A percentile compares a stretch with the other conserved stretches of the same genome.
These are phyloP conservation scores for Drosophila parthenogenetica DNA, from an alignment of 2,888 invertebrate genomes.

Conservation along the genomic window DNA sequence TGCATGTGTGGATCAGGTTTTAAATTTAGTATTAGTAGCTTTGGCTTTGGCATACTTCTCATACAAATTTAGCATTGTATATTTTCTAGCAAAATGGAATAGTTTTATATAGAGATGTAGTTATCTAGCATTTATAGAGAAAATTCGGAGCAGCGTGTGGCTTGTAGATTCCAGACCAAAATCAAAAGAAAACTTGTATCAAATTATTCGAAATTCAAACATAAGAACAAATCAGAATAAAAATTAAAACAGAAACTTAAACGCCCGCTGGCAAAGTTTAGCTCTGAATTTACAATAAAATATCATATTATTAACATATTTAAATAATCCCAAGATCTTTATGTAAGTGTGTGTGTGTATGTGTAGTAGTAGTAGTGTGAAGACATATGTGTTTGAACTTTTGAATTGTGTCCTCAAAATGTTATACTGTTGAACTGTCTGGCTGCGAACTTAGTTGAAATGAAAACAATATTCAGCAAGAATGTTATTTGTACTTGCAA, in stretches of 20 bases:
- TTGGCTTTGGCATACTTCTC: conserved; percentile 47
- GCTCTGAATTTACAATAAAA: conserved; percentile 62
- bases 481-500: conserved; percentile 69
- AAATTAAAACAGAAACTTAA: conserved; percentile 42
- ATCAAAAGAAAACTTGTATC: conserved; percentile 38
- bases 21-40: conserved; percentile 34
- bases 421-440: conserved; percentile 46
- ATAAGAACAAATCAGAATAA: conserved; percentile 24
- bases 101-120: conserved; percentile 3
- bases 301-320: conserved; percentile 65
- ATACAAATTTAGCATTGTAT: conserved; percentile 33
- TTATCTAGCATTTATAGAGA: conserved; percentile 34
- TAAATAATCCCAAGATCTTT: conserved; percentile 38
- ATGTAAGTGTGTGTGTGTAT: conserved; percentile 27
- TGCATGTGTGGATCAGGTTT: conserved; percentile 40
- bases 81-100: conserved; percentile 50
- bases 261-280: conserved; percentile 62
- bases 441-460: conserved; percentile 53
- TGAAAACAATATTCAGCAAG: conserved; percentile 63
- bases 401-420: conserved; percentile 21
- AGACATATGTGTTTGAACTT: conserved; percentile 4
- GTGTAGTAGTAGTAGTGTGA: conserved; percentile 11
- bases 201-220: conserved; percentile 65
- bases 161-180: conserved; percentile 57
- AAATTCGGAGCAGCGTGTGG: conserved; percentile 36